These are phyloP conservation scores for Pandemis heparana DNA, from an alignment of 2,888 invertebrate species.

Conservation along the genomic window DNA sequence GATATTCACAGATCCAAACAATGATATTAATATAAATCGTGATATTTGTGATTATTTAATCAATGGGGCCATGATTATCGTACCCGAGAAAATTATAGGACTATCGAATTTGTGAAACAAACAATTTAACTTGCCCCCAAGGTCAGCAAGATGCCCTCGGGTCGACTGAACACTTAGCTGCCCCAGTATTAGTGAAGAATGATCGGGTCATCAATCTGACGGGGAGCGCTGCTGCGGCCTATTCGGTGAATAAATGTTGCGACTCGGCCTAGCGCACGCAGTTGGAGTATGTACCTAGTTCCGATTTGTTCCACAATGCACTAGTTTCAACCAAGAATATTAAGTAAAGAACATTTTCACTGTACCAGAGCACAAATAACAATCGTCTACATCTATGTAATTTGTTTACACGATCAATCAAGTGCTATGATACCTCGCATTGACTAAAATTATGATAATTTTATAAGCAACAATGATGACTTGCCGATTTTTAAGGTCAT, in stretches of 20 bases:
- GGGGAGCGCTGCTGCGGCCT: slow-evolving; percentile 24
- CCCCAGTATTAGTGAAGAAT: slow-evolving; percentile 42
- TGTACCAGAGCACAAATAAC: not conserved
- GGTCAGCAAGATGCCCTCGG: slow-evolving; percentile 12
- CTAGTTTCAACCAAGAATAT: too few relatives aligned
- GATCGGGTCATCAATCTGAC: slow-evolving; percentile 31
- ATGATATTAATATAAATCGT: slow-evolving; percentile 5
- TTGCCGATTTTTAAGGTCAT: not conserved
- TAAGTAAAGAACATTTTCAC: too few relatives aligned
- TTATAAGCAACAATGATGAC: not conserved
- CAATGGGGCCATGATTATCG: not conserved
- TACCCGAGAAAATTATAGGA: not conserved
- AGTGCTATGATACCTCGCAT: not conserved
- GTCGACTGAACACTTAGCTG: slow-evolving; percentile 27
- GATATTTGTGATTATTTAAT: slow-evolving; percentile 11
- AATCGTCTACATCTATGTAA: not conserved
- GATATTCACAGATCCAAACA: not conserved
- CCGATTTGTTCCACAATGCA: not conserved
- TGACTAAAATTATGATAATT: slow-evolving; percentile 4
- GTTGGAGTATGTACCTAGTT: too few relatives aligned
- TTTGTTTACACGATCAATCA: slow-evolving; percentile 3
- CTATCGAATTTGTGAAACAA: slow-evolving; percentile 17
- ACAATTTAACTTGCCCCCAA: slow-evolving; percentile 9
- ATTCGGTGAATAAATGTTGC: slow-evolving; percentile 28
- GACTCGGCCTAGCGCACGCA: not conserved